Evolutionary conservation across 2,888 invertebrate genomes (phyloP).

Genomic region (Petrolisthes manimaculis): DNA sequence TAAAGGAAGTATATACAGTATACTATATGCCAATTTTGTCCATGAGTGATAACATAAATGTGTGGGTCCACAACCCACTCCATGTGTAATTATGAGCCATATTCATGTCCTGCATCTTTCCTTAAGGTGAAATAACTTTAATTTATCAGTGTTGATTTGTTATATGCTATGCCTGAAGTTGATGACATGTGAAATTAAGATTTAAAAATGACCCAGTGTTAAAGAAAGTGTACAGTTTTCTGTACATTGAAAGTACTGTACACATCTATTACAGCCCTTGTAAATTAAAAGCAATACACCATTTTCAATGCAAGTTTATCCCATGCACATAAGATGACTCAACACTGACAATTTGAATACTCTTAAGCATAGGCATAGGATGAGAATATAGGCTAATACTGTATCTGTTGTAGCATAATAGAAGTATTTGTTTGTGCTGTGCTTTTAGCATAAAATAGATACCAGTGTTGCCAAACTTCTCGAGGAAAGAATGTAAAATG

Average conservation of each 20-base stretch:
- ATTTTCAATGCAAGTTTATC: too few relatives aligned
- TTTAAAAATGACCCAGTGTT: too few relatives aligned
- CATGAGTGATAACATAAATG: not conserved
- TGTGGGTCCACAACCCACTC: conserved; percentile 1
- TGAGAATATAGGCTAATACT: not conserved
- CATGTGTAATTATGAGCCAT: not conserved
- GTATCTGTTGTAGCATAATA: not conserved
- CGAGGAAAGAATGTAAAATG: conserved; percentile 4
- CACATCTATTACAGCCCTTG: too few relatives aligned
- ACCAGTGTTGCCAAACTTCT: conserved; percentile 32
- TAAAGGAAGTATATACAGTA: not conserved
- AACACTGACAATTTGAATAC: not conserved
- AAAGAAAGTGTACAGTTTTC: too few relatives aligned
- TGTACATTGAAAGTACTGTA: too few relatives aligned
- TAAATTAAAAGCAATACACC: too few relatives aligned
- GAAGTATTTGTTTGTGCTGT: conserved; percentile 24
- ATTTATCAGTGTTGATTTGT: too few relatives aligned
- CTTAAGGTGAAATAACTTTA: not conserved
- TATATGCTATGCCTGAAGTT: too few relatives aligned
- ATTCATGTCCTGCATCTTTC: not conserved
- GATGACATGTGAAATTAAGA: too few relatives aligned
- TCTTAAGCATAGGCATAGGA: not conserved
- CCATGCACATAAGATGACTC: too few relatives aligned
- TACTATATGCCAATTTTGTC: not conserved
- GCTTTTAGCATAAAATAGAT: conserved; percentile 28